Evolutionary conservation across 2,888 invertebrate genomes (phyloP), one percentile per base, ranked within the genome.

Genomic region (Luperina nickerlii): DNA sequence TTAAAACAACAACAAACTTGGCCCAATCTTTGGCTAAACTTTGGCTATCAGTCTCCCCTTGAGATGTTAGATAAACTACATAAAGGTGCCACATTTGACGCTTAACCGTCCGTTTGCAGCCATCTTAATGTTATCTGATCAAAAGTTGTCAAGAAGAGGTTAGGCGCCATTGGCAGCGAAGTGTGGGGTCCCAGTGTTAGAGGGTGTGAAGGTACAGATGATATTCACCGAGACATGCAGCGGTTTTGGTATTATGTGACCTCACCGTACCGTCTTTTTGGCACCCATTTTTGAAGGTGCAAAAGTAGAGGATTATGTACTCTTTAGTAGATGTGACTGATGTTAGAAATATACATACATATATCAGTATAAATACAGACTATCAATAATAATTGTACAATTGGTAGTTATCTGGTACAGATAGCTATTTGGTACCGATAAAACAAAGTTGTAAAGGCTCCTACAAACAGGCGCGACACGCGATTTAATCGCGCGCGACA

Each of bases 121-220:
- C 88, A 92, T 93, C 93, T 93, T 82, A 81, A 76, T 78, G 84
- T 90, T 95, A 96, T 96, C 96, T 89, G 96, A 96, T 96, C 93
- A 89, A 92, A 96, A 96, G 88, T 96, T 95, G 94, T 94, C 94
- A 94, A 94, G 93, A 90, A 92, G 79, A 89, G 87, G 88, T 89
- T 85, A 79, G 90, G 91, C 85, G 80, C 65, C 82, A 88, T 66
- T 86, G 84, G 18, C 32, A 84, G 86, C 78, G 84, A 60, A 54
- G 15, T 70, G 63, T n/a, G 72, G 27, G 80, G 83, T 73, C 11
- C 48, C 54, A 79, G 24, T 89, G 79, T 18, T 27, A 71, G 82
- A 70, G 80, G 70, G 70, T 11, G 70, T 32, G 70, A 32, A 15
- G 5, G 32, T 9, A 54, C 15, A 2, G 27, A 32, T 54, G 32